Percentiles rank a stretch among this genome's conserved stretches.
Evolutionary conservation across 2,888 invertebrate genomes (phyloP).

Genomic region (Steinernema scapterisci): DNA sequence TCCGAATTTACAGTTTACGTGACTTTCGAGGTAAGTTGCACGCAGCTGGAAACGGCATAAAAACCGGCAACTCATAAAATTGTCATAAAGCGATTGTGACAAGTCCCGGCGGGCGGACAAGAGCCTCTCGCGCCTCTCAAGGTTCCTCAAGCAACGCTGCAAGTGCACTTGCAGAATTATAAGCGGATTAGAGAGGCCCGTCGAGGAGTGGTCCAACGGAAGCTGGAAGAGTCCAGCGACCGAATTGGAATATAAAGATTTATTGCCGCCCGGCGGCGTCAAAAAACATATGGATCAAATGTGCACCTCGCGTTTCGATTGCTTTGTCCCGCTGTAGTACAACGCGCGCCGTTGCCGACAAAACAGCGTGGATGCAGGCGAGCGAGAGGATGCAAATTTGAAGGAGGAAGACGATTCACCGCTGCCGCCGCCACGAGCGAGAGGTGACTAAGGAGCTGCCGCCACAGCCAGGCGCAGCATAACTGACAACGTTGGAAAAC

Average conservation of each 20-base stretch:
- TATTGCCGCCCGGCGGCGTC: slow-evolving; percentile 17
- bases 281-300: slow-evolving; percentile 33
- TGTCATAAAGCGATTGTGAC: too few relatives aligned
- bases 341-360: neutral
- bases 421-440: too few relatives aligned
- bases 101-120: neutral
- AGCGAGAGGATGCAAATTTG: neutral
- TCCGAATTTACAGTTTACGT: too few relatives aligned
- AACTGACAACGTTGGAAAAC: too few relatives aligned
- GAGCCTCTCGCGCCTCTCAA: neutral
- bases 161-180: slow-evolving; percentile 21
- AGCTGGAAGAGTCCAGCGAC: neutral
- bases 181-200: slow-evolving; percentile 15
- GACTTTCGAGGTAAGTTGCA: too few relatives aligned
- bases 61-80: too few relatives aligned
- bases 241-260: slow-evolving; percentile 31
- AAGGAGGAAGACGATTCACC: neutral
- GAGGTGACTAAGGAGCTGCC: neutral
- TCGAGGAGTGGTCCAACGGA: neutral
- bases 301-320: neutral
- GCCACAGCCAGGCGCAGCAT: neutral
- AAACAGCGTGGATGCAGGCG: neutral
- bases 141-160: neutral
- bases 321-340: too few relatives aligned
- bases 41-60: too few relatives aligned